Conservation (phyloP, 2,113 vertebrate genomes). For the Phoenicopterus ruber region DNA sequence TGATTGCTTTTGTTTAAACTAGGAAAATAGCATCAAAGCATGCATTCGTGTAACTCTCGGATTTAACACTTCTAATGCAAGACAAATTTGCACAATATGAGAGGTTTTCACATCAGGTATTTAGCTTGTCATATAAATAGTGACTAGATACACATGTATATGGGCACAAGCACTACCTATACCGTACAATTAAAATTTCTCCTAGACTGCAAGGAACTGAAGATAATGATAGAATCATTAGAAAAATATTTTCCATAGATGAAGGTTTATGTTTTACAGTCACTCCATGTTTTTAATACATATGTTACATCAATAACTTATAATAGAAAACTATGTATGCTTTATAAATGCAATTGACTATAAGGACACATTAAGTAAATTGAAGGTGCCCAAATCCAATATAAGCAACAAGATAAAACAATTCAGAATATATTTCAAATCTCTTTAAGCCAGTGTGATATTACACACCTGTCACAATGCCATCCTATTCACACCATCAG, state of each 20-base stretch:
- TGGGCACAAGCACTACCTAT: neutral
- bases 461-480: neutral
- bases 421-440: neutral
- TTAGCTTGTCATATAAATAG: neutral
- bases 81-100: neutral
- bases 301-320: neutral
- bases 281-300: neutral
- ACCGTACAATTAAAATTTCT: neutral
- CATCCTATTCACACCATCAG: neutral
- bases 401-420: neutral
- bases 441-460: neutral
- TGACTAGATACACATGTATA: neutral
- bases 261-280: neutral
- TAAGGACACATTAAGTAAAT: neutral
- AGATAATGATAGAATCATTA: neutral
- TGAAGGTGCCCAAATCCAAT: neutral
- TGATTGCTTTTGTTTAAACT: neutral
- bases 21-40: neutral
- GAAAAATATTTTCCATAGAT: neutral
- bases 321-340: neutral
- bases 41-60: neutral
- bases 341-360: neutral
- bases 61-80: neutral
- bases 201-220: neutral
- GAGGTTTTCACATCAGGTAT: neutral